Base-by-base conservation (phyloP, 2,797 vertebrate species). In the Ibycter americanus region DNA sequence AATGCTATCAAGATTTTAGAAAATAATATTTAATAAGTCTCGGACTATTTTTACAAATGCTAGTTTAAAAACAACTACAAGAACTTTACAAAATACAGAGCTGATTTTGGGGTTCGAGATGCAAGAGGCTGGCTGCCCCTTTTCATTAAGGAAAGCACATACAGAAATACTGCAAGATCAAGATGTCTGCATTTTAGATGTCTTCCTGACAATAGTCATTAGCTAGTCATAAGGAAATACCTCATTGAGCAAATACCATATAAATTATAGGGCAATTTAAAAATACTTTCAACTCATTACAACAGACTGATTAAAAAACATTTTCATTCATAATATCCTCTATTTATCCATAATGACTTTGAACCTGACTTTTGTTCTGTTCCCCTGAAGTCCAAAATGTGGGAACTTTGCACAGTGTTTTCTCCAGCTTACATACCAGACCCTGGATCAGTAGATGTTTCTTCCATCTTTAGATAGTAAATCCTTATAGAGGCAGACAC, bases 201-300 rank as follows among this genome's bases (percentile, higher is more conserved):
- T 80, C 86, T 93, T 84, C 84, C n/a, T 76, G 70, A 89, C 56
- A 94, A 55, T 52, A 89, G 21, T 79, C 56, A 95, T 97, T 95
- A 96, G 89, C 65, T 95, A 96, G 62, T 79, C 89, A 89, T 89
- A 87, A 95, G 81, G 92, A 94, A 96, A 94, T 96, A 95, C 83
- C 49, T 91, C 92, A 91, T 97, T 94, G 97, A 89, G 76, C 79
- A 96, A 96, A 96, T 87, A 89, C 62, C 36, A 47, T 81, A 95
- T 90, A 91, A 94, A 93, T 93, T 96, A 93, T 65, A 8, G 82
- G 47, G 62, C 67, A 95, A 96, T 97, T 93, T 89, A 70, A 89
- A 95, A 97, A 90, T 88, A n/a, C 81, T 96, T 94, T 40, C 29
- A 93, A 42, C 54, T 86, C 72, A 84, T 95, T 90, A 89, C 44